These are phyloP conservation scores for Ophioninae sp. DNA, from an alignment of 2,888 invertebrate species.

Conservation along the genomic window DNA sequence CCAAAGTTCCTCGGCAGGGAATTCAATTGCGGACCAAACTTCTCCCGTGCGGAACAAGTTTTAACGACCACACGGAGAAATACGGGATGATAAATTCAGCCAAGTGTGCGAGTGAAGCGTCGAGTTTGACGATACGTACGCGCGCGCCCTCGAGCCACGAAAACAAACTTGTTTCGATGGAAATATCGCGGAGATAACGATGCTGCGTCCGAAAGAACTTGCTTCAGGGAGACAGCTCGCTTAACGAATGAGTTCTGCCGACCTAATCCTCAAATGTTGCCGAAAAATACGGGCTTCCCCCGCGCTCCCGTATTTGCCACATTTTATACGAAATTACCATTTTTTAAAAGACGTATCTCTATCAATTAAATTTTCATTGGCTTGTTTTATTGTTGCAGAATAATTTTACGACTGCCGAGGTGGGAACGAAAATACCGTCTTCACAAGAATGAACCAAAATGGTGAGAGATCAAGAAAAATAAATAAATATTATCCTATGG, in stretches of 20 bases:
- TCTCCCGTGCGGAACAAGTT: constrained; percentile 11
- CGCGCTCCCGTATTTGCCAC: not conserved
- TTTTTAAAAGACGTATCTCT: not conserved
- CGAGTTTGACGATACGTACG: constrained; percentile 9
- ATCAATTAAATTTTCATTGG: not conserved
- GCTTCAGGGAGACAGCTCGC: constrained; percentile 2
- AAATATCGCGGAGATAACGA: constrained; percentile 32
- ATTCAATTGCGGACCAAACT: constrained; percentile 35
- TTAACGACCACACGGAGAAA: constrained; percentile 13
- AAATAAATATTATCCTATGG: not conserved
- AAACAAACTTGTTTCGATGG: constrained; percentile 29
- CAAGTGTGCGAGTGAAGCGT: constrained; percentile 12
- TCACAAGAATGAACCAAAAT: not conserved
- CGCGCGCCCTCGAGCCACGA: constrained; percentile 5
- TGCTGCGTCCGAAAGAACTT: not conserved
- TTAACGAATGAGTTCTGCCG: constrained; percentile 8
- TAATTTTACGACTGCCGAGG: not conserved
- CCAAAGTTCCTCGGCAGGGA: constrained; percentile 32
- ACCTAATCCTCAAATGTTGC: not conserved
- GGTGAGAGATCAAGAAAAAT: not conserved
- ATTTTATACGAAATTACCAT: not conserved
- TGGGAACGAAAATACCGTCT: not conserved
- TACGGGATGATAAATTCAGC: constrained; percentile 29
- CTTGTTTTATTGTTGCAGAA: not conserved
- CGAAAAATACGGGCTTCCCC: not conserved